phyloP scores from a whole-genome alignment of 2,113 vertebrate species.

The Lagopus leucura region DNA sequence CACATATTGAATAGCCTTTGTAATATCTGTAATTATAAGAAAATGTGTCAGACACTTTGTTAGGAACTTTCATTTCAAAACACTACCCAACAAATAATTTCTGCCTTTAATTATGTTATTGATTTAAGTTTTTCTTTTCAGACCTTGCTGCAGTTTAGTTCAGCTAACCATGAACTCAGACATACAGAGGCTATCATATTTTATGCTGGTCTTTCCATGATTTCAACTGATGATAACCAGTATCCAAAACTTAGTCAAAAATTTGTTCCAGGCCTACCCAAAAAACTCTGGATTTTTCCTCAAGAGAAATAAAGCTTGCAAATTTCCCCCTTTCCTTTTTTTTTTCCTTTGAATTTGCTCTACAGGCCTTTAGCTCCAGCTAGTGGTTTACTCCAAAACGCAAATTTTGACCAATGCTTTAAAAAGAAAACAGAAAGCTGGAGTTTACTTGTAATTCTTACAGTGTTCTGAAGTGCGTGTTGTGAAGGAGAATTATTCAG shows the following conservation, averaged over 20 bases:
- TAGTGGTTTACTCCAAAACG: constrained; percentile 73
- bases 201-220: not conserved
- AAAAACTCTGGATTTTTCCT: constrained; percentile 33
- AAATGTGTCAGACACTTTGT: not conserved
- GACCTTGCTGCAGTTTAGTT: not conserved
- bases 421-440: constrained; percentile 20
- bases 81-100: not conserved
- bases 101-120: not conserved
- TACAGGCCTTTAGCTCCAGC: constrained; percentile 76
- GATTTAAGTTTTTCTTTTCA: not conserved
- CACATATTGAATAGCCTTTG: not conserved
- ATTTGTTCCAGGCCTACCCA: not conserved
- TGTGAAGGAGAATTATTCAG: constrained; percentile 20
- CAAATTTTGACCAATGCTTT: constrained; percentile 45
- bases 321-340: not conserved
- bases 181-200: not conserved
- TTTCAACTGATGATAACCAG: not conserved
- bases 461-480: not conserved
- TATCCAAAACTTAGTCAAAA: constrained; percentile 8
- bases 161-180: not conserved
- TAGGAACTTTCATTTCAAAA: not conserved
- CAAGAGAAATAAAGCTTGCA: not conserved
- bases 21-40: not conserved
- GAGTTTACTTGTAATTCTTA: constrained; percentile 8
- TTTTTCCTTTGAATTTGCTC: constrained; percentile 41